Evolutionary conservation across 2,797 vertebrate genomes (phyloP), one percentile per base, ranked within the genome.

Genomic region (Miichthys miiuy): DNA sequence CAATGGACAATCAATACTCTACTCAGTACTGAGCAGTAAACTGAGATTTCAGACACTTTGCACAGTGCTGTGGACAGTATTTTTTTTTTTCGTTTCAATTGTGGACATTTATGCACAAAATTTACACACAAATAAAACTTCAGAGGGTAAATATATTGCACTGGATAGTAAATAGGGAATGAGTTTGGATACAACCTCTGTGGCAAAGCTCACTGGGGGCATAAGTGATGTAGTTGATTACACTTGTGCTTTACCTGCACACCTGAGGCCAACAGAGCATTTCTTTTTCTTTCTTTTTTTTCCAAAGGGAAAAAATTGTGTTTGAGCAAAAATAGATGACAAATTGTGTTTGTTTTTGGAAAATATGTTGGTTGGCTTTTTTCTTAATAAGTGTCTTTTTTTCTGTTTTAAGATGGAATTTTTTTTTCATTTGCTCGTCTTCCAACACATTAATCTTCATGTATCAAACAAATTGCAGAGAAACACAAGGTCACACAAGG

Each of bases 401-500:
- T 20, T 3, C 4, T 2, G 1, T 48, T 52, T 63, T 18, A 71
- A 46, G 34, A 34, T 1, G 7, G 7, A 8, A 2, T 9, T 38
- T 38, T 38, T 38, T 34, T 38, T 20, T n/a, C 0, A 30, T 25
- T 64, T 0, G 9, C 18, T 44, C 1, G 1, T 46, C 25, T 42
- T 77, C 12, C 20, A 34, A 18, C 58, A 38, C 56, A 64, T 80
- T 57, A 18, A 11, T 64, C 60, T 48, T 69, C 55, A 57, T 58
- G 25, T 21, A 16, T 30, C 66, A 54, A 42, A 3, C 3, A 0
- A n/a, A n/a, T 38, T 42, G 41, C 5, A 50, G 21, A 14, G 18
- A 68, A 73, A 11, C 27, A 60, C 71, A 87, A 84, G 77, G 82
- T 88, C 82, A 69, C 23, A 48, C 17, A 34, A 83, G 75, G 77